Base-by-base conservation (phyloP, 2,113 vertebrate species). In the Tricholaema leucomelas region DNA sequence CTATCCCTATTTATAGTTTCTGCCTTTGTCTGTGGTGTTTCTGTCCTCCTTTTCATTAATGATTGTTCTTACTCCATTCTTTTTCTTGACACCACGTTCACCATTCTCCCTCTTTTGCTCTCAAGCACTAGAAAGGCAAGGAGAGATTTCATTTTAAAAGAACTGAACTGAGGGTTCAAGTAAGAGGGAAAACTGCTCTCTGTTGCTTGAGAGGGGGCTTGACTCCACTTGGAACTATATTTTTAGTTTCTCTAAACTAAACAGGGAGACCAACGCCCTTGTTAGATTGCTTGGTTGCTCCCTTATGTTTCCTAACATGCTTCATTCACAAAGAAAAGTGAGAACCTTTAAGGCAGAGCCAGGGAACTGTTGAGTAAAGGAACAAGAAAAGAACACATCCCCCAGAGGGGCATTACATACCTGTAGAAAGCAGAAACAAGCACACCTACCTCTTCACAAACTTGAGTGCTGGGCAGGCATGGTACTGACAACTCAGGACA, bases 231-330 rank as follows among this genome's bases (percentile, higher is more conserved):
- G n/a, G 6, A 83, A 78, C 30, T 19, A 4, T 31, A 24, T 18
- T 38, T 79, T 74, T 63, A 30, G 16, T 35, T 63, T 89, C 63
- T 59, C 5, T 23, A 31, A 24, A 19, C 8, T n/a, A 56, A 85
- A 36, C 7, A n/a, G 17, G 50, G 13, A 27, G 18, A 38, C 10
- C 5, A 12, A 12, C 12, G 36, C 0, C 0, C 84, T 40, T 60
- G 19, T 60, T 56, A 73, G 5, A 8, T 40, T 50, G 12, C 4
- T 75, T 52, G 15, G 33, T 40, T 42, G 12, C 73, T 85, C 17
- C 27, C 9, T 38, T 85, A 20, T 12, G 9, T 75, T 87, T 91
- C 72, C 56, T 25, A 59, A 4, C 10, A 10, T 55, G 15, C 7
- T 81, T 76, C 25, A 12, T 59, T 90, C 40, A 35, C 24, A 13